phyloP scores from a whole-genome alignment of 2,888 invertebrate genomes.

The Idaea aversata region DNA sequence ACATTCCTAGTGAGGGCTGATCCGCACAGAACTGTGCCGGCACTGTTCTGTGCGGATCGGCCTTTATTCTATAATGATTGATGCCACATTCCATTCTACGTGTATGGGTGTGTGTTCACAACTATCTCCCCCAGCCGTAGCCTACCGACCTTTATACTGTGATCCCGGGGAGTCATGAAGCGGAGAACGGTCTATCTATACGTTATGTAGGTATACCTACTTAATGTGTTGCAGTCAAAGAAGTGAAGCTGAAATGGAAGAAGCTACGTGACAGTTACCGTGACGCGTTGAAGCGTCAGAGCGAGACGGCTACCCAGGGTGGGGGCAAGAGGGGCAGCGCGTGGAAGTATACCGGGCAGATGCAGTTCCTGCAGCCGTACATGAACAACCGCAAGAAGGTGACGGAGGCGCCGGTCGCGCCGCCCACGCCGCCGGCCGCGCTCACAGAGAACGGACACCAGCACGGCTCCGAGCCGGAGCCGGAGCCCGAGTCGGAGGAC shows the following conservation, averaged over 20 bases:
- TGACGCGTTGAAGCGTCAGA: constrained; percentile 69
- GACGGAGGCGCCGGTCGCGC: constrained; percentile 37
- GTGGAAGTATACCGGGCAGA: constrained; percentile 69
- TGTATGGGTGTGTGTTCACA: too few species aligned
- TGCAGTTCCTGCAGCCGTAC: constrained; percentile 74
- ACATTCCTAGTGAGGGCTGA: too few species aligned
- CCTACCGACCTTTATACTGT: too few species aligned
- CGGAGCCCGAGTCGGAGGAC: constrained; percentile 37
- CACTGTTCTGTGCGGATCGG: too few species aligned
- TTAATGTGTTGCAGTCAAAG: constrained; percentile 55
- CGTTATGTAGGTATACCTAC: too few species aligned
- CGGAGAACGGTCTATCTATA: too few species aligned
- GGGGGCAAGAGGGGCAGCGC: constrained; percentile 56
- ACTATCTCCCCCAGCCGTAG: too few species aligned
- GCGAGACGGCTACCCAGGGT: constrained; percentile 57
- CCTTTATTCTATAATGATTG: too few species aligned
- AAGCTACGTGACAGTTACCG: constrained; percentile 73
- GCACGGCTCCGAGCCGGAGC: constrained; percentile 34
- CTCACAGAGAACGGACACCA: constrained; percentile 17
- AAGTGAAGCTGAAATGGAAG: constrained; percentile 73
- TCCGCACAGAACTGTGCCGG: too few species aligned
- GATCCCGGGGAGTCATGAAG: too few species aligned
- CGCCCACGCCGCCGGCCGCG: constrained; percentile 31
- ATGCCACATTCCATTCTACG: too few species aligned
- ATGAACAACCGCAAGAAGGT: constrained; percentile 68